phyloP scores from a whole-genome alignment of 2,113 vertebrate genomes.

The Thinocorus orbignyianus region DNA sequence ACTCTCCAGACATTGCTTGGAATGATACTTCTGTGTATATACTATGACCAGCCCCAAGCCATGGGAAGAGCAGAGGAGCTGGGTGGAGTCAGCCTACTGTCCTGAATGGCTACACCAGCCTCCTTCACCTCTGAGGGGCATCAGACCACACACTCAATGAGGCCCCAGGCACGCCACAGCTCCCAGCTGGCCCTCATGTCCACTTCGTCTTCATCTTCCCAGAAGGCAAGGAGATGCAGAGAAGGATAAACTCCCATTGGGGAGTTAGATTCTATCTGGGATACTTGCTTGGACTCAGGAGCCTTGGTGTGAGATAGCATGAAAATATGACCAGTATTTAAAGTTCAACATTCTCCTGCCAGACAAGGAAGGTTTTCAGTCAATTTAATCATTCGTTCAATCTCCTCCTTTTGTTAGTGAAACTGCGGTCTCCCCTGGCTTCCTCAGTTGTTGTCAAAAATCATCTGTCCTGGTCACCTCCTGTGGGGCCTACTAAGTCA shows the following conservation, averaged over 20 bases:
- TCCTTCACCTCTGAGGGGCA: neutral
- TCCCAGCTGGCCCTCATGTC: neutral
- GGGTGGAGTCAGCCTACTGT: neutral
- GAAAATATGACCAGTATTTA: neutral
- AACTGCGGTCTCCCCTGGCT: neutral
- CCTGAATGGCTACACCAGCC: rapidly evolving
- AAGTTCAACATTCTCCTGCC: neutral
- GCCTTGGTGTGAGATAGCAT: neutral
- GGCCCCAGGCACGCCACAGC: neutral
- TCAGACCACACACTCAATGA: rapidly evolving
- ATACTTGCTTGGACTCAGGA: neutral
- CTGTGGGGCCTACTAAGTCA: rapidly evolving
- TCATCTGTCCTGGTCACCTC: neutral
- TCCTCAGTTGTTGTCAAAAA: neutral
- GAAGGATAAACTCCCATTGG: neutral
- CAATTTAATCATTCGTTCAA: neutral
- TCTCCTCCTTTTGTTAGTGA: neutral
- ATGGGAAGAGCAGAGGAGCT: neutral
- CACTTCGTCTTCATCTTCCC: neutral
- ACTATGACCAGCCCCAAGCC: neutral
- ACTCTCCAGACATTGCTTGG: neutral
- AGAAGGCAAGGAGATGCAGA: neutral
- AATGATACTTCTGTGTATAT: neutral
- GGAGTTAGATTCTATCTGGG: neutral
- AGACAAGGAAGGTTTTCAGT: neutral